Conservation (phyloP, 2,797 vertebrate genomes). For the Lagodon rhomboides region DNA sequence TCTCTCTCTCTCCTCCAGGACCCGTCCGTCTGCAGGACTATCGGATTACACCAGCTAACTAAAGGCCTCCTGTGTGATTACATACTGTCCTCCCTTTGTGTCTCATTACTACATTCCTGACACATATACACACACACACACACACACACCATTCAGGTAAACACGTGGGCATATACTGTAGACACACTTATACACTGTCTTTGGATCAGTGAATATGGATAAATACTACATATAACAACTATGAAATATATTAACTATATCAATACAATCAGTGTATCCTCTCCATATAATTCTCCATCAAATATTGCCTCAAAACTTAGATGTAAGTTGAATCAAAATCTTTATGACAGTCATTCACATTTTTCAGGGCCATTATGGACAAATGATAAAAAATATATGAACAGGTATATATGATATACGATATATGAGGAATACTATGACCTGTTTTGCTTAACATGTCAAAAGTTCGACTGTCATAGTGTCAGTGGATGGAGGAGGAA, state of each 20-base stretch:
- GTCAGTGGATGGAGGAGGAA: neutral
- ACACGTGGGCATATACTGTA: conserved; percentile 25
- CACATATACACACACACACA: conserved; percentile 56
- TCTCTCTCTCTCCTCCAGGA: conserved; percentile 72
- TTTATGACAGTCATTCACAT: neutral
- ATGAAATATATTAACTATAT: neutral
- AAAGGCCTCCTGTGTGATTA: conserved; percentile 82
- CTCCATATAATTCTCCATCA: neutral
- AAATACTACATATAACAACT: neutral
- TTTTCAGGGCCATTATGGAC: neutral
- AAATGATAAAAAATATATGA: neutral
- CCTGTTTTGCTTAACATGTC: neutral
- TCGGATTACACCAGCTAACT: conserved; percentile 82
- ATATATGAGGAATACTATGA: neutral
- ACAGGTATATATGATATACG: neutral
- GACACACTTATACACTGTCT: neutral
- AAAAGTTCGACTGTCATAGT: neutral
- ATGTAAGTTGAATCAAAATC: neutral
- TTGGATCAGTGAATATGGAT: neutral
- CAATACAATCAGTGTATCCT: neutral
- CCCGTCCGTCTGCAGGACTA: conserved; percentile 79
- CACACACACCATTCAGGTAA: conserved; percentile 34
- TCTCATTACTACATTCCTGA: conserved; percentile 80
- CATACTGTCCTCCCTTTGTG: conserved; percentile 71
- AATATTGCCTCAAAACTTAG: neutral